Evolutionary conservation across 1,140 invertebrate genomes (phyloP).

Genomic region (Nylanderia fulva): DNA sequence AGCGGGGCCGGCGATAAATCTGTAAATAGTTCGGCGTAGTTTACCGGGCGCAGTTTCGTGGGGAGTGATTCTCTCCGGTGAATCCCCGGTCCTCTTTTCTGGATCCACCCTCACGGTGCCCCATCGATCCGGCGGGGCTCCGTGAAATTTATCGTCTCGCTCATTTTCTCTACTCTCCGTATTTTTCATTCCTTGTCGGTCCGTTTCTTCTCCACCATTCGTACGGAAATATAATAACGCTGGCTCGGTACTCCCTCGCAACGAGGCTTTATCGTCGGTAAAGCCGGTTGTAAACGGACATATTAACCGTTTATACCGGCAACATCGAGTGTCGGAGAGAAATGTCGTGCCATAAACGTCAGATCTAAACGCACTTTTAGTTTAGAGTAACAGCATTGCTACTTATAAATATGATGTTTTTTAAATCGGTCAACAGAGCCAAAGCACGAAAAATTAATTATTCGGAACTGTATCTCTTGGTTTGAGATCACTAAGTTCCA

Average conservation of each 20-base stretch:
- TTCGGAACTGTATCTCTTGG: no score
- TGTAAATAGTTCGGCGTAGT: constrained; percentile 55
- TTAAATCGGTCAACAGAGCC: no score
- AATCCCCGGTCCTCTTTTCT: constrained; percentile 35
- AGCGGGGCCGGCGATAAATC: constrained; percentile 49
- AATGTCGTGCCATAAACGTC: constrained; percentile 55
- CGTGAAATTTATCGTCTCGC: constrained; percentile 55
- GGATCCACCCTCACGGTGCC: constrained; percentile 21
- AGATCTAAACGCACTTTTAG: constrained; percentile 60
- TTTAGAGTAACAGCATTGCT: constrained; percentile 48
- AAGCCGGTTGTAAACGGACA: constrained; percentile 61
- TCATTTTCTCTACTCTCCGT: constrained; percentile 51
- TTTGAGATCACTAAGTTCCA: no score
- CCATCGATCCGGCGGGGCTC: constrained; percentile 39
- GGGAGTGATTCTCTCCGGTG: constrained; percentile 24
- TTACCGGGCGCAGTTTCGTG: constrained; percentile 32
- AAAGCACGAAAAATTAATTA: no score
- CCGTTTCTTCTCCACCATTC: not conserved
- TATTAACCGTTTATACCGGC: constrained; percentile 61
- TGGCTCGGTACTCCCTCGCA: constrained; percentile 25
- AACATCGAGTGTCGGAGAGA: constrained; percentile 59
- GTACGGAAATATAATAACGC: constrained; percentile 53
- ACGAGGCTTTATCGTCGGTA: constrained; percentile 53
- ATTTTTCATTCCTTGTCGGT: constrained; percentile 46
- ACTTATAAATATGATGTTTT: no score